phyloP scores from a whole-genome alignment of 2,888 invertebrate genomes.

The Macropis europaea region DNA sequence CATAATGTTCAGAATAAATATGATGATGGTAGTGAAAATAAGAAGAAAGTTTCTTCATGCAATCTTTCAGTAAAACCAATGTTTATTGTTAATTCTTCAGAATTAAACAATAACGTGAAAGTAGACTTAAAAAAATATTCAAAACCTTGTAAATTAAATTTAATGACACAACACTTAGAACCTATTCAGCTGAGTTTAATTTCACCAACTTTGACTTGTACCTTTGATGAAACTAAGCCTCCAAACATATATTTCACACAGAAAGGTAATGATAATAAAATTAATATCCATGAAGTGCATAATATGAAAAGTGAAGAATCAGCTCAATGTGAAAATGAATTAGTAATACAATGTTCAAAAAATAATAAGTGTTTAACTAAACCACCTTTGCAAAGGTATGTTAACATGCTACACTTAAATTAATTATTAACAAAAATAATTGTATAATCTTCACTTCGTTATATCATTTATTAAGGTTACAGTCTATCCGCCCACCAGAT shows the following conservation, averaged over 20 bases:
- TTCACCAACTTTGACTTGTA: slow-evolving; percentile 68
- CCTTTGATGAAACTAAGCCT: slow-evolving; percentile 55
- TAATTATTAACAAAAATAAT: background rate
- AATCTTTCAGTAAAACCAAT: background rate
- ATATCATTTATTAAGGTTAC: slow-evolving; percentile 18
- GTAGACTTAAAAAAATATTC: background rate
- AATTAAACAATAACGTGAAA: background rate
- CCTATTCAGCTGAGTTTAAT: slow-evolving; percentile 36
- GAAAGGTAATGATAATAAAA: slow-evolving; percentile 13
- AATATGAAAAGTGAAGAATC: background rate
- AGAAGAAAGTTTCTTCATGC: background rate
- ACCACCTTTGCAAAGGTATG: slow-evolving; percentile 25
- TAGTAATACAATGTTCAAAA: background rate
- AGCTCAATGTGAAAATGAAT: background rate
- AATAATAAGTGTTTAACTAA: background rate
- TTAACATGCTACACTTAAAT: background rate
- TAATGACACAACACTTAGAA: slow-evolving; percentile 10
- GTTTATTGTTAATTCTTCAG: background rate
- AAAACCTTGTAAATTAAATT: slow-evolving; percentile 7
- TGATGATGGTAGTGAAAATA: background rate
- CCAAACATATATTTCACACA: slow-evolving; percentile 62
- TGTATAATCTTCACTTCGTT: background rate
- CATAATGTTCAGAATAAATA: background rate
- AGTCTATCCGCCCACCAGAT: slow-evolving; percentile 40
- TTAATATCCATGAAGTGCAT: background rate